Evolutionary conservation across 2,113 vertebrate species (phyloP).

Genomic region (Montifringilla adamsi): DNA sequence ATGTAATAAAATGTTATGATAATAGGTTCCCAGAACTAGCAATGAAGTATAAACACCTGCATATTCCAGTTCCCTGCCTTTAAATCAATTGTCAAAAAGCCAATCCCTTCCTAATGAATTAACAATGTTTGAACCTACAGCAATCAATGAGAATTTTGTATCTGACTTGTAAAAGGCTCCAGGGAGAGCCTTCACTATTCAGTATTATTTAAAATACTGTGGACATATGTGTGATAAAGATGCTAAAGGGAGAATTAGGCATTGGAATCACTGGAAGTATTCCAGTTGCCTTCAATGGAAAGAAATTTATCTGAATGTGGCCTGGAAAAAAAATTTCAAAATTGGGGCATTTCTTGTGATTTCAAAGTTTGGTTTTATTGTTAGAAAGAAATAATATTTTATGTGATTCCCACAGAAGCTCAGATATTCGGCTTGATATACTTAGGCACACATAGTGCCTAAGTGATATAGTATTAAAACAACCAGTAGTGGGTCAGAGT

Average conservation of each 20-base stretch:
- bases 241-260: neutral
- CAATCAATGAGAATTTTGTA: neutral
- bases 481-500: neutral
- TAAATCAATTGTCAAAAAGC: neutral
- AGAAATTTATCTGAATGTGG: neutral
- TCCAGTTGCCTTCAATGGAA: neutral
- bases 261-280: neutral
- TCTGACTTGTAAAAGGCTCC: neutral
- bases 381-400: neutral
- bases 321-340: neutral
- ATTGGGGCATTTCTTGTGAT: neutral
- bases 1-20: constrained; percentile 5
- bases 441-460: neutral
- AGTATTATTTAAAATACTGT: neutral
- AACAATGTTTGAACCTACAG: neutral
- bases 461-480: neutral
- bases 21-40: neutral
- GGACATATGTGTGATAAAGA: neutral
- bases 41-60: neutral
- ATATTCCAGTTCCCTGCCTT: neutral
- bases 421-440: neutral
- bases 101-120: neutral
- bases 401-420: neutral
- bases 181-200: neutral
- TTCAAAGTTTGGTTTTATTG: neutral